Percentiles rank a stretch among this genome's conserved stretches.
Conservation (phyloP, 2,888 invertebrate species). For the Panzeria rudis region DNA sequence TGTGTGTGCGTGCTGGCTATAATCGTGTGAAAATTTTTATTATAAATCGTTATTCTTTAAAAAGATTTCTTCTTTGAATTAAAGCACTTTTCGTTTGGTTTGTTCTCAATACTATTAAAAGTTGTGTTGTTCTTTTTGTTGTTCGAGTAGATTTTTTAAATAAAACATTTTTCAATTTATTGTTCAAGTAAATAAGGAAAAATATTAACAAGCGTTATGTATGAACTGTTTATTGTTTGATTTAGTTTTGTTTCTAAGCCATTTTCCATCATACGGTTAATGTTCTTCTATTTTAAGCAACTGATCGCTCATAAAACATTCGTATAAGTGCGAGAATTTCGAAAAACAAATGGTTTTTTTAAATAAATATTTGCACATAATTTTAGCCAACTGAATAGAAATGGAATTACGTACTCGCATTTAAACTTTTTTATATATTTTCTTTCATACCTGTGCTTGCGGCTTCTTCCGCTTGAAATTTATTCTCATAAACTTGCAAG, state of each 20-base stretch:
- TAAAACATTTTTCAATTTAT: conserved; percentile 16
- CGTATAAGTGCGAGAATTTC: not conserved
- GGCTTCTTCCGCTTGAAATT: not conserved
- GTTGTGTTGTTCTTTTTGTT: not conserved
- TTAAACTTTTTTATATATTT: not conserved
- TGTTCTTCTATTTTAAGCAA: conserved; percentile 8
- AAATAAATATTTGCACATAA: not conserved
- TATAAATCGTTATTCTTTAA: not conserved
- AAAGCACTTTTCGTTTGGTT: conserved; percentile 1
- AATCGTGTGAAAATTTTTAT: conserved; percentile 26
- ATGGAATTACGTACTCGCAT: not conserved
- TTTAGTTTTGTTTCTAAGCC: conserved; percentile 25
- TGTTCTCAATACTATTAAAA: not conserved
- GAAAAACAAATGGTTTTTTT: not conserved
- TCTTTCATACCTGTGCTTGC: not conserved
- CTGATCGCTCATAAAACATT: not conserved
- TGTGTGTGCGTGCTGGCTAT: conserved; percentile 21
- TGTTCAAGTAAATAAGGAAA: conserved; percentile 23
- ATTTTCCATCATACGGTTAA: not conserved
- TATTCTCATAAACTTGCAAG: not conserved
- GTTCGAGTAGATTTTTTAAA: not conserved
- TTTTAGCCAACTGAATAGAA: not conserved
- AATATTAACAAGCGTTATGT: conserved; percentile 33
- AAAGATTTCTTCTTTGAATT: conserved; percentile 5
- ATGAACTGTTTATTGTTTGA: conserved; percentile 26